Conservation (phyloP, 2,797 vertebrate species). For the Tangara arthus region DNA sequence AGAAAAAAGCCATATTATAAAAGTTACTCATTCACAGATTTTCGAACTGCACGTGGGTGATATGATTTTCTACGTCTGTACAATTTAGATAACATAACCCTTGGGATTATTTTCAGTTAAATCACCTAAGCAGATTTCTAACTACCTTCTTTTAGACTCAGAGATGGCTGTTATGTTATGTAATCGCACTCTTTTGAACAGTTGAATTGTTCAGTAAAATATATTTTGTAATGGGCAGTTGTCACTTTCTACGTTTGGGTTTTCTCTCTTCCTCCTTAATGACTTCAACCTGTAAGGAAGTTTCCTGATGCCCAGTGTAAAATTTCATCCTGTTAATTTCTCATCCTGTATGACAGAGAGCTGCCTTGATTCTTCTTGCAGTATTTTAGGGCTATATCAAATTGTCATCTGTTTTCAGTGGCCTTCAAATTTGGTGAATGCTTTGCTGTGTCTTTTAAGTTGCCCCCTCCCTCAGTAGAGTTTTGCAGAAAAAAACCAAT, state of each 20-base stretch:
- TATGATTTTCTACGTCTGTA: not conserved
- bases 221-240: not conserved
- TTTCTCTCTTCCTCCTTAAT: not conserved
- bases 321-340: not conserved
- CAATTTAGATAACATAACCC: not conserved
- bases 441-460: not conserved
- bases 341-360: not conserved
- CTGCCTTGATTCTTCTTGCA: not conserved
- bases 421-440: not conserved
- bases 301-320: not conserved
- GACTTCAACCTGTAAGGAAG: not conserved
- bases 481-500: not conserved
- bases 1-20: not conserved
- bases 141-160: not conserved
- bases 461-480: not conserved
- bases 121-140: not conserved
- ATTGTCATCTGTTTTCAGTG: not conserved
- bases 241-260: not conserved
- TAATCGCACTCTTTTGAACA: not conserved
- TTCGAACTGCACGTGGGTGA: not conserved
- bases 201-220: not conserved
- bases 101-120: not conserved
- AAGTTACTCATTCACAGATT: not conserved
- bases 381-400: not conserved
- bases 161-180: not conserved